phyloP scores from a whole-genome alignment of 2,113 vertebrate genomes.

The Corapipo altera region DNA sequence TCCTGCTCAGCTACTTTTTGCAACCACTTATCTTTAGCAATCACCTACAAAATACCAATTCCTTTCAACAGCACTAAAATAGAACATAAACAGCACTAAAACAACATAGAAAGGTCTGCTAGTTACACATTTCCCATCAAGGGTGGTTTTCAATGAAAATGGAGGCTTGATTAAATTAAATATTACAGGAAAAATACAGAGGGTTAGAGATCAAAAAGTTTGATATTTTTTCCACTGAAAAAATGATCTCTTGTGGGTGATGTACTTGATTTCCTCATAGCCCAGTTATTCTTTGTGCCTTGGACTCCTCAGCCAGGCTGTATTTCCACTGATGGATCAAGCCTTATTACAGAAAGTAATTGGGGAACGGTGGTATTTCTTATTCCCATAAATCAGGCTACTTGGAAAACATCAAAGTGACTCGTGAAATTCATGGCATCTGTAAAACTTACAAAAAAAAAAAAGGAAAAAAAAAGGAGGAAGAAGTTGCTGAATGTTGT shows the following conservation, averaged over 20 bases:
- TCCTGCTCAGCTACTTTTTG: background rate
- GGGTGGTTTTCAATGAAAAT: background rate
- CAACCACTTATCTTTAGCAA: background rate
- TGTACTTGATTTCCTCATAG: background rate
- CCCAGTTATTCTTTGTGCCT: background rate
- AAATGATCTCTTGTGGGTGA: background rate
- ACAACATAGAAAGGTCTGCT: background rate
- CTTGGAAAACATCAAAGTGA: conserved; percentile 29
- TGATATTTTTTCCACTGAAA: conserved; percentile 16
- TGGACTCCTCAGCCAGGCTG: background rate
- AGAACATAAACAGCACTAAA: background rate
- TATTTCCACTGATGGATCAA: background rate
- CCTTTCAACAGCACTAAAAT: background rate
- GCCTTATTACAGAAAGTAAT: conserved; percentile 10
- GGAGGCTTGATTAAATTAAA: background rate
- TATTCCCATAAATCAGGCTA: conserved; percentile 33
- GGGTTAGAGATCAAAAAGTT: background rate
- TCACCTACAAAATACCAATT: background rate
- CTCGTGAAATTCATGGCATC: background rate
- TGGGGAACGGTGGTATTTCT: background rate
- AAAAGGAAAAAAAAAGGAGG: background rate
- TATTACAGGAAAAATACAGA: conserved; percentile 13
- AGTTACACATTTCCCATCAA: background rate
- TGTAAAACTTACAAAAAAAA: conserved; percentile 27
- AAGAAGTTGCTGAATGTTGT: conserved; percentile 18